Evolutionary conservation across 1,140 invertebrate species (phyloP).

Genomic region (Trichogramma pretiosum): DNA sequence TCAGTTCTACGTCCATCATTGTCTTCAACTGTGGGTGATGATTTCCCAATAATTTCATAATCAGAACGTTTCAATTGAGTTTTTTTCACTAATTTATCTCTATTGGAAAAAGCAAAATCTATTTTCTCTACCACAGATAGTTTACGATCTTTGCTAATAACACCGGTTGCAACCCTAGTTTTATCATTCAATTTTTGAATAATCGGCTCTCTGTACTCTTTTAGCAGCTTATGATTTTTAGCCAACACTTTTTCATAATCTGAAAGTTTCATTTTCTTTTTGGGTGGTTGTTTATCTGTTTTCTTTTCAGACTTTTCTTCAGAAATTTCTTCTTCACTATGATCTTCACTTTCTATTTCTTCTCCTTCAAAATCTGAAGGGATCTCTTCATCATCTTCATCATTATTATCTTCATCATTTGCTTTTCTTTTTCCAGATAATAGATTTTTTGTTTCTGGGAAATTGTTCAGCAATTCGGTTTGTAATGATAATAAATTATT

Average conservation of each 20-base stretch:
- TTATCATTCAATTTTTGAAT: constrained; percentile 92
- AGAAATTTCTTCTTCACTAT: constrained; percentile 42
- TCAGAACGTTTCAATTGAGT: constrained; percentile 73
- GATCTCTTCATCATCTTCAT: constrained; percentile 42
- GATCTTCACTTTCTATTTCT: constrained; percentile 29
- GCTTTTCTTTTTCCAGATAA: constrained; percentile 24
- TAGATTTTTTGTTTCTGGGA: constrained; percentile 55
- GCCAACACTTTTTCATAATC: constrained; percentile 57
- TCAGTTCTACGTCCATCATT: constrained; percentile 44
- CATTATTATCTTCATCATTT: constrained; percentile 19
- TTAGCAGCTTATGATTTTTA: constrained; percentile 56
- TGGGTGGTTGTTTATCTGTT: constrained; percentile 34
- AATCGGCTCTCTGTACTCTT: constrained; percentile 62
- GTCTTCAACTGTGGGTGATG: constrained; percentile 23
- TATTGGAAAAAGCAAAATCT: constrained; percentile 73
- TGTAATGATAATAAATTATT: constrained; percentile 58
- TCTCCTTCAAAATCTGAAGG: constrained; percentile 45
- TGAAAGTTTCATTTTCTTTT: constrained; percentile 51
- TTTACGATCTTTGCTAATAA: constrained; percentile 55
- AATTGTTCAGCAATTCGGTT: constrained; percentile 49
- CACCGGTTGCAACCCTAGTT: constrained; percentile 60
- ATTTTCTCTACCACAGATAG: constrained; percentile 78
- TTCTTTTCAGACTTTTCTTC: constrained; percentile 27
- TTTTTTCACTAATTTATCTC: constrained; percentile 62
- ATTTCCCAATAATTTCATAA: constrained; percentile 63